A percentile compares a stretch with the other conserved stretches of the same genome.
phyloP scores from a whole-genome alignment of 2,797 vertebrate species.

The Mareca strepera region DNA sequence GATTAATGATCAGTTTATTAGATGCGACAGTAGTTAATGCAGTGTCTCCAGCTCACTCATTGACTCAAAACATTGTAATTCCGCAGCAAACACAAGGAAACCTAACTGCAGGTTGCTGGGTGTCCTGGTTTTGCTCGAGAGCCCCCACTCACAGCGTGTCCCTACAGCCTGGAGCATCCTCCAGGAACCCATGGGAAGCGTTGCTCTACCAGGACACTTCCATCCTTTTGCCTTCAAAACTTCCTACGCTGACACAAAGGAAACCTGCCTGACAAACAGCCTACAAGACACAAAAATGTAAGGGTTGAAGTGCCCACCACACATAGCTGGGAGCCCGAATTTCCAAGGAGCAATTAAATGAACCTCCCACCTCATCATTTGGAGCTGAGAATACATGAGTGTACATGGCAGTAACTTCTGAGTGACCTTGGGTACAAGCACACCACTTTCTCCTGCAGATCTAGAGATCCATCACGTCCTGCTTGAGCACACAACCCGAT shows the following conservation, averaged over 20 bases:
- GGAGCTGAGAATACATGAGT: neutral
- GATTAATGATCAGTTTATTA: constrained; percentile 8
- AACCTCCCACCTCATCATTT: rapidly evolving
- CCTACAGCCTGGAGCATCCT: neutral
- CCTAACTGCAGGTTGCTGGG: neutral
- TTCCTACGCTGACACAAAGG: neutral
- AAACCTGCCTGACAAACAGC: neutral
- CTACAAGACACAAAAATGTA: neutral
- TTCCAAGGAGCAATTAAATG: neutral
- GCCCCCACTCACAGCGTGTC: neutral
- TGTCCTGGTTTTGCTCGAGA: neutral
- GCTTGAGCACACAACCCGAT: neutral
- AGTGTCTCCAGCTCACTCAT: neutral
- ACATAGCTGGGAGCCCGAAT: neutral
- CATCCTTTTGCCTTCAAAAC: neutral
- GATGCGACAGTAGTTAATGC: neutral
- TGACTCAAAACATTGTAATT: neutral
- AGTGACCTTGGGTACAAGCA: neutral
- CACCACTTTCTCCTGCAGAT: neutral
- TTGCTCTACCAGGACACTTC: neutral
- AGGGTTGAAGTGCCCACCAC: rapidly evolving
- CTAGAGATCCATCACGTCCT: neutral
- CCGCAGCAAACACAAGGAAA: neutral
- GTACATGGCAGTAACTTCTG: neutral
- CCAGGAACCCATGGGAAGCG: neutral